A percentile compares a stretch with the other conserved stretches of the same genome.
phyloP scores from a whole-genome alignment of 2,888 invertebrate genomes.

The Phortica okadai region DNA sequence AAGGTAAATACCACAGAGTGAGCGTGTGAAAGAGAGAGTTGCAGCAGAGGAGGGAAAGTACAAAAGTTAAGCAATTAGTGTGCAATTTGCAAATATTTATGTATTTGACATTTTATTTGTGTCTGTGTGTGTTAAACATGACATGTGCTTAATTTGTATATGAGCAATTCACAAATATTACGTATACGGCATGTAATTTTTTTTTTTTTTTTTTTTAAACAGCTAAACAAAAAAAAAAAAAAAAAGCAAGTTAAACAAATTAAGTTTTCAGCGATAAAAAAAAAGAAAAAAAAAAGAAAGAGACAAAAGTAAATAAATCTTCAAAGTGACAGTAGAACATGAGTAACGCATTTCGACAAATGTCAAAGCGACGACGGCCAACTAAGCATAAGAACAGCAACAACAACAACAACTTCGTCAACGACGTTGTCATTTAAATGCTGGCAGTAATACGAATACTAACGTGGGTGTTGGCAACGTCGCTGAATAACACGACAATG shows the following conservation, averaged over 20 bases:
- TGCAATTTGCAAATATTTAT: no score
- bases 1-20: not conserved
- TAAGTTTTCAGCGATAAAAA: constrained; percentile 23
- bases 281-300: constrained; percentile 65
- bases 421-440: no score
- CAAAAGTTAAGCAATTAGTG: not conserved
- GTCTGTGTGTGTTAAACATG: no score
- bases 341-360: constrained; percentile 66
- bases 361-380: constrained; percentile 29
- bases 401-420: not conserved
- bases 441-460: no score
- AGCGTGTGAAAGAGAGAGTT: not conserved
- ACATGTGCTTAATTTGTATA: no score
- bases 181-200: not conserved
- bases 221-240: not conserved
- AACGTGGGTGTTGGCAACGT: no score
- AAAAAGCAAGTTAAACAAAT: constrained; percentile 9
- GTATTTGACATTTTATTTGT: no score
- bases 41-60: not conserved
- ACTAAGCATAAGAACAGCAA: not conserved
- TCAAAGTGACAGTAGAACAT: constrained; percentile 48
- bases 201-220: not conserved
- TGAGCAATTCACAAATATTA: constrained; percentile 43
- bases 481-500: no score
- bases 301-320: constrained; percentile 43